These are phyloP conservation scores for Elymnias hypermnestra DNA, from an alignment of 1,140 invertebrate species.

Conservation along the genomic window DNA sequence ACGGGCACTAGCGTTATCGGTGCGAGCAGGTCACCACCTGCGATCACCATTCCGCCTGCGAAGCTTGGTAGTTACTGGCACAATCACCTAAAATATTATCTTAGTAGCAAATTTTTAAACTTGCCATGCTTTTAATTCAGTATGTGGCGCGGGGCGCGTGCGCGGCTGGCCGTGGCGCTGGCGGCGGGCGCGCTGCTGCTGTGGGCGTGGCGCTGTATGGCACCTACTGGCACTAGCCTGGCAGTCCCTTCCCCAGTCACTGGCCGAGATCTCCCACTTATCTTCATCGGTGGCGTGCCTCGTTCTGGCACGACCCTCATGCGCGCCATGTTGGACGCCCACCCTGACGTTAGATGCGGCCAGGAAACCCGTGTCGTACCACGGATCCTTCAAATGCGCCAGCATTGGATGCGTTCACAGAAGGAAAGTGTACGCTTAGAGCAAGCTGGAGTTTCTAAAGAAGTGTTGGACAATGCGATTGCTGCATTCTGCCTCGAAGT, in stretches of 20 bases:
- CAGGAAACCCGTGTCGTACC: constrained; percentile 99
- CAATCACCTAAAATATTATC: too few relatives aligned
- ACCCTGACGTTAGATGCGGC: constrained; percentile 97
- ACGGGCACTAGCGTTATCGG: too few relatives aligned
- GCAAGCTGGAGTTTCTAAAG: constrained; percentile 95
- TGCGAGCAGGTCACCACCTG: too few relatives aligned
- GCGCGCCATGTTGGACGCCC: constrained; percentile 98
- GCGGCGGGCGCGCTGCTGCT: constrained; percentile 31
- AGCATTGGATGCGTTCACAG: constrained; percentile 94
- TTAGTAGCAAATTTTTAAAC: too few relatives aligned
- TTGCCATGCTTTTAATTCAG: too few relatives aligned
- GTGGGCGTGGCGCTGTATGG: constrained; percentile 34
- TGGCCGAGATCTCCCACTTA: constrained; percentile 90
- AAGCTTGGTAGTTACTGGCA: too few relatives aligned
- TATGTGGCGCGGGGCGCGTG: constrained; percentile 12
- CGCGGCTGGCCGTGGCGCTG: constrained; percentile 27
- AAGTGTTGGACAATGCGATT: constrained; percentile 95
- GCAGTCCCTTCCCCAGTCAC: constrained; percentile 30
- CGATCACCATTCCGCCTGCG: too few relatives aligned
- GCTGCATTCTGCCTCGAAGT: constrained; percentile 97
- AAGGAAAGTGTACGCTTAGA: constrained; percentile 91
- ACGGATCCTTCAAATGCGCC: constrained; percentile 92
- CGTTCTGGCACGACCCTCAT: constrained; percentile 97
- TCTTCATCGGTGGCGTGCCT: constrained; percentile 98
- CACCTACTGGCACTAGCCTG: constrained; percentile 10